Conservation (phyloP, 1,140 invertebrate species). For the Diabrotica undecimpunctata region DNA sequence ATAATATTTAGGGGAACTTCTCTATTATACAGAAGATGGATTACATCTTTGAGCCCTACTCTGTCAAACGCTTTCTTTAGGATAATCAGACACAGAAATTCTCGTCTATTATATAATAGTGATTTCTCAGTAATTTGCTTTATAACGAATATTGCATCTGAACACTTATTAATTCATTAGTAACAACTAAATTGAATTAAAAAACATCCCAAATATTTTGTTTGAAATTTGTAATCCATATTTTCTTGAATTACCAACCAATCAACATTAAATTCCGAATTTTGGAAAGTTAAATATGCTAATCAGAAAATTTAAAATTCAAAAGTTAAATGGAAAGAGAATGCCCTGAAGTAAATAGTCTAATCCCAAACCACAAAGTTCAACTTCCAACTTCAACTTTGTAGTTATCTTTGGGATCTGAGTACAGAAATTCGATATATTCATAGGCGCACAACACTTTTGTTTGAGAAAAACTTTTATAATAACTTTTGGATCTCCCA, state of each 20-base stretch:
- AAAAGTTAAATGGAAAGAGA: constrained; percentile 2
- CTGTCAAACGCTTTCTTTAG: too few species aligned
- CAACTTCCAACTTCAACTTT: constrained; percentile 2
- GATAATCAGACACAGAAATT: too few species aligned
- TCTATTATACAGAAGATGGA: too few species aligned
- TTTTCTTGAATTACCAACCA: not conserved
- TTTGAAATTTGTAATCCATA: not conserved
- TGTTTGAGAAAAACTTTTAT: not conserved
- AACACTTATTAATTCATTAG: too few species aligned
- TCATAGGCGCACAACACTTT: not conserved
- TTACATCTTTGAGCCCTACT: too few species aligned
- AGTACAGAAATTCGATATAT: not conserved
- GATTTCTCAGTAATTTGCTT: too few species aligned
- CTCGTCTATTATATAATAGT: too few species aligned
- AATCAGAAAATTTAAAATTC: constrained; percentile 1
- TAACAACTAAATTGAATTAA: too few species aligned
- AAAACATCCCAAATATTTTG: too few species aligned
- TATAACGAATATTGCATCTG: too few species aligned
- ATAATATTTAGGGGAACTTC: too few species aligned
- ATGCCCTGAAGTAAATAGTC: not conserved
- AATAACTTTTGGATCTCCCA: too few species aligned
- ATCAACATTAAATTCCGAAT: not conserved
- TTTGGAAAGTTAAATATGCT: constrained; percentile 1
- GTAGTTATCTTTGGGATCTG: not conserved
- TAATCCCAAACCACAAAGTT: not conserved